phyloP scores from a whole-genome alignment of 2,888 invertebrate species.

The Microctonus hyperodae region DNA sequence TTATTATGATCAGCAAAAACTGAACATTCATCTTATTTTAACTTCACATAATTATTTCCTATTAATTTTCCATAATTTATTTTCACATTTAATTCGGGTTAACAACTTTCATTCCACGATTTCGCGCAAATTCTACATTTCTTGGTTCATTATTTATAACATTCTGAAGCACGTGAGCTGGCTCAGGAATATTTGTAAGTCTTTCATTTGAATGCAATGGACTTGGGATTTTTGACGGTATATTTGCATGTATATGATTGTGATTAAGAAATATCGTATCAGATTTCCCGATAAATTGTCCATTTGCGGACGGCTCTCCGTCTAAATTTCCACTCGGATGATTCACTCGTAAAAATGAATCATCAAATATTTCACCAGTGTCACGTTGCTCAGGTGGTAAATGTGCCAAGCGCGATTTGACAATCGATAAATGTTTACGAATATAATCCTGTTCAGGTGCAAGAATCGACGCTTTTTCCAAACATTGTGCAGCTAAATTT shows the following conservation, averaged over 20 bases:
- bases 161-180: slow-evolving; percentile 16
- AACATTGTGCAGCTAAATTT: slow-evolving; percentile 83
- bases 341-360: slow-evolving; percentile 49
- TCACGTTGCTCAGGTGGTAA: slow-evolving; percentile 56
- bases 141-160: slow-evolving; percentile 18
- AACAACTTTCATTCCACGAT: slow-evolving; percentile 29
- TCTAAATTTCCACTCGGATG: slow-evolving; percentile 41
- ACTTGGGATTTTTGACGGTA: neutral
- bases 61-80: no score
- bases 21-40: slow-evolving; percentile 25
- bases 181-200: slow-evolving; percentile 15
- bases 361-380: slow-evolving; percentile 53
- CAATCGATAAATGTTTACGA: slow-evolving; percentile 86
- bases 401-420: slow-evolving; percentile 71
- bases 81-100: slow-evolving; percentile 22
- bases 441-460: slow-evolving; percentile 94
- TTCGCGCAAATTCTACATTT: slow-evolving; percentile 19
- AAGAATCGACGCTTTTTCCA: slow-evolving; percentile 79
- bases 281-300: slow-evolving; percentile 49
- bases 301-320: slow-evolving; percentile 38
- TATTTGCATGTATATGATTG: slow-evolving; percentile 1
- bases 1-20: slow-evolving; percentile 29
- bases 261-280: slow-evolving; percentile 55
- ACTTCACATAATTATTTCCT: slow-evolving; percentile 7
- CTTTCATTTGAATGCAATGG: slow-evolving; percentile 8